These are phyloP conservation scores for Tortrix viridana DNA, from an alignment of 2,888 invertebrate genomes.

Conservation along the genomic window DNA sequence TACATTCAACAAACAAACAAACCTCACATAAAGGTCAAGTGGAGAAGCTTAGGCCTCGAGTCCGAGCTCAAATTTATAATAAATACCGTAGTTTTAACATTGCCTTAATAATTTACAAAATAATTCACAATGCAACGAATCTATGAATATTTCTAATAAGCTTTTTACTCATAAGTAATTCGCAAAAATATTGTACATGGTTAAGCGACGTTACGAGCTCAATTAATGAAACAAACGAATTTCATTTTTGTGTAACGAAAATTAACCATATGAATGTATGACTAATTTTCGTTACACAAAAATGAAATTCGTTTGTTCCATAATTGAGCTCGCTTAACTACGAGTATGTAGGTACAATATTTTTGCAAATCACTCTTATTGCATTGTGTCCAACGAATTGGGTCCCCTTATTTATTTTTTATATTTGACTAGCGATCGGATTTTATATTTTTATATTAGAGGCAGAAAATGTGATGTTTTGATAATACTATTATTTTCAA, in stretches of 20 bases:
- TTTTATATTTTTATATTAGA: slow-evolving; percentile 5
- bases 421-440: slow-evolving; percentile 34
- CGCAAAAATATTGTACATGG: too few species aligned
- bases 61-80: background rate
- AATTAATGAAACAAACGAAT: too few species aligned
- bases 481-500: background rate
- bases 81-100: slow-evolving; percentile 1
- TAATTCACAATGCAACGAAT: slow-evolving; percentile 4
- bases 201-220: too few species aligned
- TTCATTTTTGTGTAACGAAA: too few species aligned
- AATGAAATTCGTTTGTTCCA: too few species aligned
- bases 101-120: slow-evolving; percentile 1
- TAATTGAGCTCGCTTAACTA: too few species aligned
- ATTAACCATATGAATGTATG: too few species aligned
- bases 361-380: too few species aligned
- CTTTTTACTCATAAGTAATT: too few species aligned
- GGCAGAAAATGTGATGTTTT: slow-evolving; percentile 13
- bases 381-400: slow-evolving; percentile 13
- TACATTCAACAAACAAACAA: background rate
- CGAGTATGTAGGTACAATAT: too few species aligned
- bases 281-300: too few species aligned
- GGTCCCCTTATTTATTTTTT: slow-evolving; percentile 24
- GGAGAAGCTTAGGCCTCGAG: slow-evolving; percentile 32
- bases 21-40: slow-evolving; percentile 5
- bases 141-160: background rate